These are phyloP conservation scores for Diabrotica balteata DNA, from an alignment of 2,888 invertebrate species.

Conservation along the genomic window DNA sequence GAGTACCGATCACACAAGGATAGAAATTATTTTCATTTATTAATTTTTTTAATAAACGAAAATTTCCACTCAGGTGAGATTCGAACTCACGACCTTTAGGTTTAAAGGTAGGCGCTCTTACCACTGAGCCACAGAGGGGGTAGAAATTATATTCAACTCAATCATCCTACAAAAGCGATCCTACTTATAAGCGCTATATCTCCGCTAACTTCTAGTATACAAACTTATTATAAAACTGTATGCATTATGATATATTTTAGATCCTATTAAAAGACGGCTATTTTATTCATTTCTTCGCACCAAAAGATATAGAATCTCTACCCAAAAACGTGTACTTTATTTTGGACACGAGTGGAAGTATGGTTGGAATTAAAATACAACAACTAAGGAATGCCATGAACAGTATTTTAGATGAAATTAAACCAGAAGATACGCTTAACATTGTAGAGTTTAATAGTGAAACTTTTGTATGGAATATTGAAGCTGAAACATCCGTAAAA, in stretches of 20 bases:
- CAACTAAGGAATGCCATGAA: constrained; percentile 66
- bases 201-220: too few species aligned
- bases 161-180: too few species aligned
- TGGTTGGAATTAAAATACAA: constrained; percentile 60
- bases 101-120: too few species aligned
- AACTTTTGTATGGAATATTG: constrained; percentile 63
- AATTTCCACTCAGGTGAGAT: too few species aligned
- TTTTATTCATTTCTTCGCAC: constrained; percentile 64
- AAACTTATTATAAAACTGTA: too few species aligned
- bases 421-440: constrained; percentile 70
- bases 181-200: too few species aligned
- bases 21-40: too few species aligned
- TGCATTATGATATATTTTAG: constrained; percentile 17
- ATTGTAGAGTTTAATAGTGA: constrained; percentile 70
- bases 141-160: too few species aligned
- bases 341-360: constrained; percentile 64
- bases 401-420: constrained; percentile 68
- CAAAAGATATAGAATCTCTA: constrained; percentile 53
- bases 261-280: constrained; percentile 54
- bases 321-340: constrained; percentile 63
- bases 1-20: too few species aligned
- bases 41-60: too few species aligned
- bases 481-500: constrained; percentile 52
- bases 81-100: too few species aligned
- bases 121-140: too few species aligned